Base-by-base conservation (phyloP, 2,797 vertebrate species). In the Orientallactaga sibirica region DNA sequence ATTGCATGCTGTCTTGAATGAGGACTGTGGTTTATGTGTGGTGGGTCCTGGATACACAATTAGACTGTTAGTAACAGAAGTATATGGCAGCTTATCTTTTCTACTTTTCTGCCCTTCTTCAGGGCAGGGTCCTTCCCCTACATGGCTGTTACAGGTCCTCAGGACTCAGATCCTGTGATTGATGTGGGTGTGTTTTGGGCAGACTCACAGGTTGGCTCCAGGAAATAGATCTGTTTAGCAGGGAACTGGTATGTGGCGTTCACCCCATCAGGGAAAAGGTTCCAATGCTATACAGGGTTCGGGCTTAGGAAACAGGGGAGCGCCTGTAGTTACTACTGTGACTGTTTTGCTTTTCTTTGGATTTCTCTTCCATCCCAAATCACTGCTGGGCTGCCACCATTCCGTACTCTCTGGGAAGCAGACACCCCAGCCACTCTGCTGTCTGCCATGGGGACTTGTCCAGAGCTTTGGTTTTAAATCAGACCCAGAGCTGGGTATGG, bases 241-340 rank as follows among this genome's bases (percentile, higher is more conserved):
- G 58, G 86, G 41, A 43, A 3, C 15, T 73, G 52, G 33, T 16
- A 15, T 6, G 77, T 37, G 27, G 73, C 10, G 0, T 66, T 61
- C 61, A 55, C 74, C 66, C 55, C 74, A 73, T 74, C 73, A 27
- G 67, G 19, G 55, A 71, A 25, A 83, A 66, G 14, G 61, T 67
- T 61, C 77, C 55, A 74, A 15, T 37, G 61, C 74, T 12, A 58
- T 58, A 4, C 55, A 91, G 82, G 43, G 73, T 76, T 80, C 74
- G 77, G 70, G 93, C 94, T 94, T 82, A 89, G 78, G n/a, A 5
- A 82, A 27, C 37, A 41, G 64, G 80, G 61, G 87, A 37, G 41
- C 15, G 64, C 12, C 33, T 80, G 89, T n/a, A 41, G 95, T 97
- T 97, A 88, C 95, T 83, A 93, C 95, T 88, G 96, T 88, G 88